Evolutionary conservation across 2,113 vertebrate species (phyloP).

Genomic region (Neogobius melanostomus): DNA sequence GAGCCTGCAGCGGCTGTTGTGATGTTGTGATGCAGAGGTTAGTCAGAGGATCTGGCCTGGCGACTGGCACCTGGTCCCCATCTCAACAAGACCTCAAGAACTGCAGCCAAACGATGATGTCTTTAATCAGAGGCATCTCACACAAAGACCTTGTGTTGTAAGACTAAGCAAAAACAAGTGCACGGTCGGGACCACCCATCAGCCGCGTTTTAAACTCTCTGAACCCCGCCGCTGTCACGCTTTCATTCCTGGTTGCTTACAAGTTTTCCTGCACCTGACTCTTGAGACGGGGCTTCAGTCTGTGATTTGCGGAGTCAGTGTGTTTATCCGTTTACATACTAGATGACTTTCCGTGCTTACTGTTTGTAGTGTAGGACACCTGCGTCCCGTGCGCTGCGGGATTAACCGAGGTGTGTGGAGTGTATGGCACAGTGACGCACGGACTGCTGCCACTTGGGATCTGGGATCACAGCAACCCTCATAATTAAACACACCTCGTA

Average conservation of each 20-base stretch:
- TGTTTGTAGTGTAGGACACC: constrained; percentile 70
- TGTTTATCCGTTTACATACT: constrained; percentile 73
- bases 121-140: constrained; percentile 75
- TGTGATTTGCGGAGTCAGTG: constrained; percentile 65
- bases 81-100: constrained; percentile 51
- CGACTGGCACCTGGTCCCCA: constrained; percentile 69
- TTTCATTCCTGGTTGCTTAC: constrained; percentile 63
- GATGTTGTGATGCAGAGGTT: constrained; percentile 63
- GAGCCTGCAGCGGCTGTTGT: constrained; percentile 45
- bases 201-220: constrained; percentile 64
- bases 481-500: constrained; percentile 29
- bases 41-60: constrained; percentile 66
- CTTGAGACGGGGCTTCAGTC: constrained; percentile 58
- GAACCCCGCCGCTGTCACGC: constrained; percentile 71
- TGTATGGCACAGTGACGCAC: constrained; percentile 58
- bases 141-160: constrained; percentile 67
- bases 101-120: constrained; percentile 66
- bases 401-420: constrained; percentile 18
- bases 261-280: constrained; percentile 71
- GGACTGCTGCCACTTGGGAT: constrained; percentile 29
- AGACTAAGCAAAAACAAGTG: constrained; percentile 72
- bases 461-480: constrained; percentile 12
- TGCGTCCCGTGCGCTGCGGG: constrained; percentile 61
- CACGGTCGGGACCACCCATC: constrained; percentile 72
- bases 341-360: constrained; percentile 24